A percentile compares a stretch with the other conserved stretches of the same genome.
Evolutionary conservation across 2,888 invertebrate genomes (phyloP).

Genomic region (Cryptus viduatorius): DNA sequence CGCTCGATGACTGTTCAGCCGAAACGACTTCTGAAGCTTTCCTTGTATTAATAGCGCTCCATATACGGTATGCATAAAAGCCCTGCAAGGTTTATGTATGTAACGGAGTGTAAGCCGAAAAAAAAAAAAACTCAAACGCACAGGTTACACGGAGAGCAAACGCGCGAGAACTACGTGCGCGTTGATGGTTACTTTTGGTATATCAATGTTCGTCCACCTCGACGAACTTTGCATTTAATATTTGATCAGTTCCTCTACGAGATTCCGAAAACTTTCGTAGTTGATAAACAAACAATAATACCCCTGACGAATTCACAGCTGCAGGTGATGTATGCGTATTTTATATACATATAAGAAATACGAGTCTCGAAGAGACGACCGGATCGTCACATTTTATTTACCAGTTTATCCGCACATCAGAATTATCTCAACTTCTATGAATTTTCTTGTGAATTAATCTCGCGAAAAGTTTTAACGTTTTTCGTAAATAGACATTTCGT

Average conservation of each 20-base stretch:
- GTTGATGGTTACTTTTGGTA: neutral
- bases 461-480: constrained; percentile 2
- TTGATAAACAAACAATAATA: constrained; percentile 2
- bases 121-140: neutral
- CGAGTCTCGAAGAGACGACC: constrained; percentile 29
- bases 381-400: constrained; percentile 39
- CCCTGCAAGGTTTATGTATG: neutral
- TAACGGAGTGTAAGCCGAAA: neutral
- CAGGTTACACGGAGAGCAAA: neutral
- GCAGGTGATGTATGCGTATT: neutral
- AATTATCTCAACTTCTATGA: neutral
- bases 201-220: neutral
- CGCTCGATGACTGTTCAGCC: constrained; percentile 32
- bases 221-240: neutral
- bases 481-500: neutral
- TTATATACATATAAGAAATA: constrained; percentile 3
- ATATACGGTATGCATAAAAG: constrained; percentile 35
- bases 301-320: neutral
- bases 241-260: neutral
- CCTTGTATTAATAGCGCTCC: constrained; percentile 35
- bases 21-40: constrained; percentile 51
- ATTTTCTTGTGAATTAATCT: neutral
- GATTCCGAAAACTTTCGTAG: neutral
- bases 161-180: neutral
- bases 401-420: constrained; percentile 18